These are phyloP conservation scores for Odontomachus brunneus DNA, from an alignment of 1,140 invertebrate genomes.

Conservation along the genomic window DNA sequence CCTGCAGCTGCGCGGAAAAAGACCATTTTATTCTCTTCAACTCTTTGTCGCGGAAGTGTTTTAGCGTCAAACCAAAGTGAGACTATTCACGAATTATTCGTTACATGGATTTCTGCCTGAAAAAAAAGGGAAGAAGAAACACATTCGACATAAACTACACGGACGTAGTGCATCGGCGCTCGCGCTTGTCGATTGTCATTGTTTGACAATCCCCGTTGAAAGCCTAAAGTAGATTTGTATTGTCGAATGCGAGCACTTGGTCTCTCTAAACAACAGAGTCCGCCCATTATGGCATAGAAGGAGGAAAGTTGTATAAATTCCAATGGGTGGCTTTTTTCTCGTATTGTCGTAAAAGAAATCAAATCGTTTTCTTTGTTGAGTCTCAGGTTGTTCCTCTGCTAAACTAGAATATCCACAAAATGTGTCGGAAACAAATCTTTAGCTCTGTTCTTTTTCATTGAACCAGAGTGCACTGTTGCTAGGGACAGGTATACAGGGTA, in stretches of 20 bases:
- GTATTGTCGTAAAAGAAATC: no score
- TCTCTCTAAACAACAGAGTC: slow-evolving; percentile 18
- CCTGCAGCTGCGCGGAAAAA: slow-evolving; percentile 39
- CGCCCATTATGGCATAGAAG: not conserved
- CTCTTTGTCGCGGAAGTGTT: slow-evolving; percentile 57
- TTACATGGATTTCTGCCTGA: slow-evolving; percentile 35
- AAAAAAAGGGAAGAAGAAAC: not conserved
- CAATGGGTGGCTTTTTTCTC: no score
- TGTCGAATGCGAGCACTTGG: slow-evolving; percentile 27
- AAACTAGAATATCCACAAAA: no score
- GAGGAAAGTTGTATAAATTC: not conserved
- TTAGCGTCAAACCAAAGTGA: slow-evolving; percentile 49
- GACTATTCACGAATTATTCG: slow-evolving; percentile 53
- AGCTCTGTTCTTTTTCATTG: no score
- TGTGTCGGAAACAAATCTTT: no score
- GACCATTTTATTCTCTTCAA: slow-evolving; percentile 45
- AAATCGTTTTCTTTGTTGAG: no score
- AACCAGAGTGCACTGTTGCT: no score
- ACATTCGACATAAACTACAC: slow-evolving; percentile 46
- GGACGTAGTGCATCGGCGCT: slow-evolving; percentile 5
- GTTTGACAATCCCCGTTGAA: slow-evolving; percentile 44
- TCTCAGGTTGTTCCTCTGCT: no score
- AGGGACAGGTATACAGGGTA: no score
- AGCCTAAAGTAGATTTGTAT: slow-evolving; percentile 22
- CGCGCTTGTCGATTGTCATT: slow-evolving; percentile 42